These are phyloP conservation scores for Chrysodeixis includens DNA, from an alignment of 2,888 invertebrate genomes.

Conservation along the genomic window DNA sequence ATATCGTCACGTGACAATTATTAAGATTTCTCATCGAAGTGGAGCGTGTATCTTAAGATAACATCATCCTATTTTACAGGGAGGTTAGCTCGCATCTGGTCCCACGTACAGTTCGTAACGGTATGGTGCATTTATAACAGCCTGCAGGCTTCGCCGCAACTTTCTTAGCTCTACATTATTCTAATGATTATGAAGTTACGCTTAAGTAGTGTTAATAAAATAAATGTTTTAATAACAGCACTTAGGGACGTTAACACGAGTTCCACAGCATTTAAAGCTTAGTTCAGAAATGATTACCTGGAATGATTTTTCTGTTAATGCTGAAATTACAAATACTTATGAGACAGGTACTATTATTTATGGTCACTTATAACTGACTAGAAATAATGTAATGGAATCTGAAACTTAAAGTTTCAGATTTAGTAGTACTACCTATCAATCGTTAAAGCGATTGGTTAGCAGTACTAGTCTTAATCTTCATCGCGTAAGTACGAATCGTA, in stretches of 20 bases:
- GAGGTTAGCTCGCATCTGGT: constrained; percentile 27
- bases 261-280: neutral
- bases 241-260: neutral
- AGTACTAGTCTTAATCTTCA: too few species aligned
- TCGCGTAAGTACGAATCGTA: too few species aligned
- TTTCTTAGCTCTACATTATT: constrained; percentile 32
- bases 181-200: constrained; percentile 13
- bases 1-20: neutral
- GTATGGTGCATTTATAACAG: constrained; percentile 38
- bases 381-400: too few species aligned
- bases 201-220: constrained; percentile 24
- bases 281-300: too few species aligned
- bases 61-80: constrained; percentile 21
- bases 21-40: constrained; percentile 14
- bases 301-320: too few species aligned
- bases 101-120: constrained; percentile 47
- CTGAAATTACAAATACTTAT: too few species aligned
- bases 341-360: too few species aligned
- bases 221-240: constrained; percentile 1
- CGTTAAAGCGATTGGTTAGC: too few species aligned
- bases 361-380: too few species aligned
- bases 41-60: constrained; percentile 14
- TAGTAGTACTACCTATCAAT: too few species aligned
- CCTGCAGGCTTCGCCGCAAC: constrained; percentile 31
- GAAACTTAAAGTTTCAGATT: too few species aligned